phyloP scores from a whole-genome alignment of 2,888 invertebrate species.

The Myopa tessellatipennis region DNA sequence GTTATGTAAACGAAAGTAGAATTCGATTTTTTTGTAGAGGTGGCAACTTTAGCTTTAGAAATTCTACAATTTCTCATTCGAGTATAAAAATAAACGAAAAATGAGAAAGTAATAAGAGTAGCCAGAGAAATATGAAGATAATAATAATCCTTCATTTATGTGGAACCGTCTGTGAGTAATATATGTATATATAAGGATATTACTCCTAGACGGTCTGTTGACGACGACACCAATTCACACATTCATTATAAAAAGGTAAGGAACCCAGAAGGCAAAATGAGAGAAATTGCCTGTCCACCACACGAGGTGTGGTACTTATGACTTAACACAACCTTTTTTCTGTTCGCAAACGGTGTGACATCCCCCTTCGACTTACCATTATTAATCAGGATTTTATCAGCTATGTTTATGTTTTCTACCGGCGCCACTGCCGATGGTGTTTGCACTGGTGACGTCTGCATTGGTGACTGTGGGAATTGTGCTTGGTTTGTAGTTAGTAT shows the following conservation, averaged over 20 bases:
- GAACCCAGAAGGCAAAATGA: too few relatives aligned
- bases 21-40: neutral
- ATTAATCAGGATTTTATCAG: constrained; percentile 61
- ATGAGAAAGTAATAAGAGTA: too few relatives aligned
- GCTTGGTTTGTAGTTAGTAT: constrained; percentile 21
- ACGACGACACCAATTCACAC: too few relatives aligned
- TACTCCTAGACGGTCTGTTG: too few relatives aligned
- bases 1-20: neutral
- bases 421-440: constrained; percentile 52
- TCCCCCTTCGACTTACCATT: constrained; percentile 57
- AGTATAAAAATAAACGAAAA: neutral
- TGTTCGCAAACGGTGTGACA: neutral
- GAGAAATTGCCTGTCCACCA: too few relatives aligned
- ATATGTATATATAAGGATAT: too few relatives aligned
- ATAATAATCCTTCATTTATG: too few relatives aligned
- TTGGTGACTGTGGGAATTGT: constrained; percentile 46
- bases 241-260: too few relatives aligned
- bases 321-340: constrained; percentile 4
- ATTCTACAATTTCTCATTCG: neutral
- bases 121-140: too few relatives aligned
- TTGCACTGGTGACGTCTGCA: constrained; percentile 51
- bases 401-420: constrained; percentile 58
- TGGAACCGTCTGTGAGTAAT: too few relatives aligned
- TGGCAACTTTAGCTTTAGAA: neutral
- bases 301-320: neutral